phyloP scores from a whole-genome alignment of 53 echinoderm and acorn worm genomes.

The Echinometra lucunter region DNA sequence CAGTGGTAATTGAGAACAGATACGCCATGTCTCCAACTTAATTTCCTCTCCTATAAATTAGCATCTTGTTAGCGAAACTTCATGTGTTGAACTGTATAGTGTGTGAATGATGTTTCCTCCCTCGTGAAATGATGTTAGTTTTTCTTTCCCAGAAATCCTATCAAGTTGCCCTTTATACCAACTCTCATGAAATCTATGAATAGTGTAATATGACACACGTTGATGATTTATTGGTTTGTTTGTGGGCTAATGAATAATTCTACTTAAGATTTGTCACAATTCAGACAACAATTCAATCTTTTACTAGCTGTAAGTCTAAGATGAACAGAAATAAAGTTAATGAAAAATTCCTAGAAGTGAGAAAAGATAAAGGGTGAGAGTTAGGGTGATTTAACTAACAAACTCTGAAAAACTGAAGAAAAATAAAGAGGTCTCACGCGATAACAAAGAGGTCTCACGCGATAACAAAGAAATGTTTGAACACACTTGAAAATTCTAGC shows the following conservation, averaged over 20 bases:
- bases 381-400: too few species aligned
- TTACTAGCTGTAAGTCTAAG: not conserved
- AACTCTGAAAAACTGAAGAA: too few species aligned
- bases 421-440: too few species aligned
- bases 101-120: constrained; percentile 10
- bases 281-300: not conserved
- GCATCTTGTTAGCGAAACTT: constrained; percentile 22
- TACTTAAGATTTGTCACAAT: not conserved
- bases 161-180: not conserved
- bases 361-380: too few species aligned
- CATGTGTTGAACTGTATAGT: constrained; percentile 9
- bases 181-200: not conserved
- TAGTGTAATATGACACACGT: not conserved
- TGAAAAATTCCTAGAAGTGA: too few species aligned
- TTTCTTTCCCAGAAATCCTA: constrained; percentile 15
- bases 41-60: constrained; percentile 54
- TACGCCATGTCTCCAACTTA: constrained; percentile 34
- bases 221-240: not conserved
- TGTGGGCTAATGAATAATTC: not conserved
- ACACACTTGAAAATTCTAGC: too few species aligned
- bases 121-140: not conserved
- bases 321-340: not conserved
- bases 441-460: too few species aligned
- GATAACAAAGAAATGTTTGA: too few species aligned
- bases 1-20: not conserved